Evolutionary conservation across 2,888 invertebrate genomes (phyloP).

Genomic region (Tetrapedia diversipes): DNA sequence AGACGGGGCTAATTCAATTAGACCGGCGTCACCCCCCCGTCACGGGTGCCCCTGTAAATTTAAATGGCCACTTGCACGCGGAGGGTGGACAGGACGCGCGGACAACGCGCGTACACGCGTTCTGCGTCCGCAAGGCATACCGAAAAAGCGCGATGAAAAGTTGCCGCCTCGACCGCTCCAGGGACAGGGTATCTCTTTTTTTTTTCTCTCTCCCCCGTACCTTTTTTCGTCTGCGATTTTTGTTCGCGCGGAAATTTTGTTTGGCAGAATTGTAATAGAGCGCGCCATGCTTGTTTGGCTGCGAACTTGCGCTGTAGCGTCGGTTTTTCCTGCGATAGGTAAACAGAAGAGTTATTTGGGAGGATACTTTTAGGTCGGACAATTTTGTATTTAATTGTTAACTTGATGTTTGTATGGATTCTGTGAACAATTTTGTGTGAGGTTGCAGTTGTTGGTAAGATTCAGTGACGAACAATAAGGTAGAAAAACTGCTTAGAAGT

Average conservation of each 20-base stretch:
- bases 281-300: background rate
- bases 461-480: too few species aligned
- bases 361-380: too few species aligned
- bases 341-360: too few species aligned
- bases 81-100: background rate
- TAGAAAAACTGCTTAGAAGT: too few species aligned
- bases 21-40: slow-evolving; percentile 61
- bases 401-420: too few species aligned
- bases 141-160: background rate
- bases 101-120: background rate
- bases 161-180: background rate
- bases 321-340: too few species aligned
- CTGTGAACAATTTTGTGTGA: too few species aligned
- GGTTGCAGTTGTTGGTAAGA: too few species aligned
- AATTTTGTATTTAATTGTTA: too few species aligned
- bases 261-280: background rate
- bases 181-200: slow-evolving; percentile 7
- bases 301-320: too few species aligned
- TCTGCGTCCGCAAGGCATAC: background rate
- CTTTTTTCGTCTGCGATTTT: background rate
- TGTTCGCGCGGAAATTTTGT: background rate
- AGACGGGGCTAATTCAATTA: slow-evolving; percentile 70
- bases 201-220: background rate
- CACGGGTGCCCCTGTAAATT: slow-evolving; percentile 62
- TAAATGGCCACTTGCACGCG: slow-evolving; percentile 47